Conservation (phyloP, 2,888 invertebrate species). For the Luperina nickerlii region DNA sequence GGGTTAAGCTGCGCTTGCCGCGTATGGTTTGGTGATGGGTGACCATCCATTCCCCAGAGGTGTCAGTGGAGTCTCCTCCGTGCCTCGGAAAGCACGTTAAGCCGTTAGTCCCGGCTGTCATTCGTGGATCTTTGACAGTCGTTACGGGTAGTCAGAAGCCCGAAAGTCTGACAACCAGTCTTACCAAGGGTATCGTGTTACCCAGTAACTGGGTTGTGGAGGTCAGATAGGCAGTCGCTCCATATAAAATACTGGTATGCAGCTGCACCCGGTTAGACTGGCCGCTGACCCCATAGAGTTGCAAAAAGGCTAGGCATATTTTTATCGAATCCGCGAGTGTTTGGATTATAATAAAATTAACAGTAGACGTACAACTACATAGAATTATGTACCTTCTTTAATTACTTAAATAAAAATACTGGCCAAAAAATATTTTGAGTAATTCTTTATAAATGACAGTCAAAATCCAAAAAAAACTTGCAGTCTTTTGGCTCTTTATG, state of each 20-base stretch:
- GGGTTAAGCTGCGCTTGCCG: background rate
- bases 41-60: background rate
- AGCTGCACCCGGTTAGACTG: background rate
- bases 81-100: background rate
- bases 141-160: background rate
- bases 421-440: background rate
- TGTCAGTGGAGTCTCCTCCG: background rate
- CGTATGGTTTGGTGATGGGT: background rate
- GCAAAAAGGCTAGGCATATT: background rate
- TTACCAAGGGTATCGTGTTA: background rate
- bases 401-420: background rate
- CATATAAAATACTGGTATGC: background rate
- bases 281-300: background rate
- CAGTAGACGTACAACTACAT: too few relatives aligned
- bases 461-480: background rate
- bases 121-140: background rate
- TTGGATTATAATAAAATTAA: background rate
- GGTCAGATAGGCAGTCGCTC: background rate
- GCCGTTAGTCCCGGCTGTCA: background rate
- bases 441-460: constrained; percentile 3
- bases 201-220: background rate
- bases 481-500: constrained; percentile 15
- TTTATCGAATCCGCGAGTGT: background rate
- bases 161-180: background rate
- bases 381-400: too few relatives aligned